phyloP scores from a whole-genome alignment of 2,888 invertebrate genomes.

The Ryuthela nishihirai region DNA sequence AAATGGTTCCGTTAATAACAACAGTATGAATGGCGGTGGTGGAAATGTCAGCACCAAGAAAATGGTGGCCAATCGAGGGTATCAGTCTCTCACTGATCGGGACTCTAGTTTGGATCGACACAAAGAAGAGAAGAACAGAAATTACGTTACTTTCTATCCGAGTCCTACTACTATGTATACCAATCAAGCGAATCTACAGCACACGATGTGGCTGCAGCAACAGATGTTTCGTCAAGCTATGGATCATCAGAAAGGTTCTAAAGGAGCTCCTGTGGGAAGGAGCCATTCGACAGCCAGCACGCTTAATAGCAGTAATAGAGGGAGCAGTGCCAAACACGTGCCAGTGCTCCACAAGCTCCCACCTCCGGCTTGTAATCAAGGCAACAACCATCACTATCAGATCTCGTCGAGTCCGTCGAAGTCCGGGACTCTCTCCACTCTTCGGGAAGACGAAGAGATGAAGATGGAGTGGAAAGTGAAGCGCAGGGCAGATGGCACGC shows the following conservation, averaged over 20 bases:
- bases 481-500: conserved; percentile 67
- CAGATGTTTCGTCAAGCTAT: conserved; percentile 55
- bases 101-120: neutral
- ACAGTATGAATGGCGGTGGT: too few species aligned
- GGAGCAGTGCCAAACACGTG: too few species aligned
- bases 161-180: conserved; percentile 65
- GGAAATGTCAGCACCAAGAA: neutral
- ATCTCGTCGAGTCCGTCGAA: neutral
- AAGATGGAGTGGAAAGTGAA: conserved; percentile 67
- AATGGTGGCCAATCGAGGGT: neutral
- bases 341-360: neutral
- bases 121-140: conserved; percentile 11
- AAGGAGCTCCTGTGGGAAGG: neutral
- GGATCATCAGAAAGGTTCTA: conserved; percentile 23
- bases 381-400: neutral
- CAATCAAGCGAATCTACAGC: conserved; percentile 64
- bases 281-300: too few species aligned
- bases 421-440: neutral
- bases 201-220: conserved; percentile 65
- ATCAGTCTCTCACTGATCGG: neutral
- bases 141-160: conserved; percentile 44
- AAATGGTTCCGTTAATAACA: too few species aligned
- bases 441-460: neutral
- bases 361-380: too few species aligned
- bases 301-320: too few species aligned